Base-by-base conservation (phyloP, 2,797 vertebrate species). In the Notoglanidium macrostoma region DNA sequence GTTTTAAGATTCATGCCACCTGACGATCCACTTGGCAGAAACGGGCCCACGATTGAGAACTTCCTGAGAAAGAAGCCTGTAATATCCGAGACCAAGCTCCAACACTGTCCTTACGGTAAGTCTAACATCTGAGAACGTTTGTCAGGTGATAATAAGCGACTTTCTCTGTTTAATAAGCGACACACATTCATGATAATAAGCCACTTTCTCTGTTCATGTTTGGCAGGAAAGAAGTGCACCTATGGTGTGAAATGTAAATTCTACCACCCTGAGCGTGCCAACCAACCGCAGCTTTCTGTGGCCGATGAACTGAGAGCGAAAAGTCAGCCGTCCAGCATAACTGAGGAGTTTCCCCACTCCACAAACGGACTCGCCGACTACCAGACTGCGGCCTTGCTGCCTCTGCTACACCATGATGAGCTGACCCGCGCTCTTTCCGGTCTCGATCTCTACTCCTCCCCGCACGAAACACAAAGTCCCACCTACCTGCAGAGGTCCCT, bases 191-290 rank as follows among this genome's bases (percentile, higher is more conserved):
- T 49, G 9, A 44, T 5, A 0, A 68, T 67, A 83, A 83, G 44
- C 2, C 14, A n/a, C 55, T 61, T 40, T 26, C 35, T 15, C 11
- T 61, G 59, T 63, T 29, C 5, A 1, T 82, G 12, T 51, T 59
- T 17, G 6, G 14, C 85, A 99, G 98, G 98, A 86, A 99, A 96
- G 94, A 99, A 99, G 94, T 99, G 98, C 89, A 99, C 98, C 2
- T 99, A 96, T 81, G 98, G 98, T 76, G 96, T 97, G 92, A 99
- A 98, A 92, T 99, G 98, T 93, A 99, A 98, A 91, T 99, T 97
- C 93, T 96, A 96, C 92, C 98, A 99, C 90, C 97, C 97, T 0
- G 97, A 98, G 90, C 95, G 97, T 88, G 95, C 94, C 92, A 97
- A 96, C 92, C 97, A 97, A 92, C 96, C 97, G 67, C 95, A 96